Conservation (phyloP, 1,140 invertebrate genomes). For the Bradysia coprophila region DNA sequence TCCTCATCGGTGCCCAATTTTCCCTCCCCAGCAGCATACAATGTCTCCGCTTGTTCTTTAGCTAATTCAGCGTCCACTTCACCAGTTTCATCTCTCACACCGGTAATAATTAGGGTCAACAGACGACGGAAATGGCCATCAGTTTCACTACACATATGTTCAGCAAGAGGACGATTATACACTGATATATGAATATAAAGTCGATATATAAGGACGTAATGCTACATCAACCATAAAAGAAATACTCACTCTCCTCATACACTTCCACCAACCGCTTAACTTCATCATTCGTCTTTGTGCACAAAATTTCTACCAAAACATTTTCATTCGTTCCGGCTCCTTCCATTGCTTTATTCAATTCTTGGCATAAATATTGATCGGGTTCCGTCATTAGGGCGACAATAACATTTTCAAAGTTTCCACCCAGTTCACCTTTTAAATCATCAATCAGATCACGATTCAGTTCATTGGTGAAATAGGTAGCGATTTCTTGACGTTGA, state of each 20-base stretch:
- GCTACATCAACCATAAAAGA: too few relatives aligned
- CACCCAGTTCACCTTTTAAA: conserved; percentile 53
- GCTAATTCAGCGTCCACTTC: conserved; percentile 29
- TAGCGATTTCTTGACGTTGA: conserved; percentile 46
- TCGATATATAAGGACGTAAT: too few relatives aligned
- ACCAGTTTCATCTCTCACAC: conserved; percentile 27
- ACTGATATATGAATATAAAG: too few relatives aligned
- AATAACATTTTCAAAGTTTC: conserved; percentile 61
- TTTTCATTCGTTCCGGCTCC: conserved; percentile 39
- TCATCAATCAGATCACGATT: conserved; percentile 56
- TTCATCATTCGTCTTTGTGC: conserved; percentile 44
- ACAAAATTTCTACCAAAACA: conserved; percentile 48
- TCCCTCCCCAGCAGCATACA: conserved; percentile 40
- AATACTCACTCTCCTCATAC: conserved; percentile 44
- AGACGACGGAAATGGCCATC: conserved; percentile 58
- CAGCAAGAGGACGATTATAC: conserved; percentile 50
- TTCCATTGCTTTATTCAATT: conserved; percentile 48
- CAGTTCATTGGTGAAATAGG: conserved; percentile 51
- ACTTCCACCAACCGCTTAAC: conserved; percentile 38
- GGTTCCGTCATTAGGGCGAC: conserved; percentile 49
- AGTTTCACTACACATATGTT: conserved; percentile 60
- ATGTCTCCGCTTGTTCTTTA: conserved; percentile 31
- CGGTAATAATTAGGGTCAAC: conserved; percentile 40
- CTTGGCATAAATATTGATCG: conserved; percentile 46
- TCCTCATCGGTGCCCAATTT: conserved; percentile 49